phyloP scores from a whole-genome alignment of 1,140 invertebrate species.

The Scylla paramamosain region DNA sequence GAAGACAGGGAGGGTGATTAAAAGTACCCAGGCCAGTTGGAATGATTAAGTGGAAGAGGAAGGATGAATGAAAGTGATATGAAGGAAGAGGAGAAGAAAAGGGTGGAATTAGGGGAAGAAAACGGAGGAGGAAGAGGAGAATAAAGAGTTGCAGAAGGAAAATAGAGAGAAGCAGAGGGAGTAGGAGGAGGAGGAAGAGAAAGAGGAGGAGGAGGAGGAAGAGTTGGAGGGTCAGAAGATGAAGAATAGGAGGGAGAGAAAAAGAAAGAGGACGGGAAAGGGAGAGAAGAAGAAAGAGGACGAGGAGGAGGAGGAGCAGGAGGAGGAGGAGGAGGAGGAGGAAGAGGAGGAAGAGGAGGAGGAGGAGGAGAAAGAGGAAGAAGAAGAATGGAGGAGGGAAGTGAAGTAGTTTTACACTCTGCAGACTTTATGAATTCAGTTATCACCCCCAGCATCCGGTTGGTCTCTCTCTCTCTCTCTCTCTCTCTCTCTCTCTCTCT shows the following conservation, averaged over 20 bases:
- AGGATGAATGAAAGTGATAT: background rate
- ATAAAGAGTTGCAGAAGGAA: no score
- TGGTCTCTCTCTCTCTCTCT: slow-evolving; percentile 22
- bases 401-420: slow-evolving; percentile 13
- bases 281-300: background rate
- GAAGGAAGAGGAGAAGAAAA: background rate
- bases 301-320: no score
- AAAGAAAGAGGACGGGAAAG: background rate
- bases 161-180: no score
- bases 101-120: background rate
- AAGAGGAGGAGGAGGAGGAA: no score
- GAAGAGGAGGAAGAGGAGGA: no score
- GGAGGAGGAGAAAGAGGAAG: background rate
- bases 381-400: background rate
- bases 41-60: background rate
- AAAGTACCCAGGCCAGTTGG: no score
- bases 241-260: no score
- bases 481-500: slow-evolving; percentile 55
- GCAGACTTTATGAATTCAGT: background rate
- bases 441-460: background rate
- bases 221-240: no score
- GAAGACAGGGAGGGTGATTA: no score
- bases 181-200: no score
- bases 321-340: no score
- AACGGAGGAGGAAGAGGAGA: no score